These are phyloP conservation scores for Sarcophilus harrisii DNA, from an alignment of 2,797 vertebrate species.

Conservation along the genomic window DNA sequence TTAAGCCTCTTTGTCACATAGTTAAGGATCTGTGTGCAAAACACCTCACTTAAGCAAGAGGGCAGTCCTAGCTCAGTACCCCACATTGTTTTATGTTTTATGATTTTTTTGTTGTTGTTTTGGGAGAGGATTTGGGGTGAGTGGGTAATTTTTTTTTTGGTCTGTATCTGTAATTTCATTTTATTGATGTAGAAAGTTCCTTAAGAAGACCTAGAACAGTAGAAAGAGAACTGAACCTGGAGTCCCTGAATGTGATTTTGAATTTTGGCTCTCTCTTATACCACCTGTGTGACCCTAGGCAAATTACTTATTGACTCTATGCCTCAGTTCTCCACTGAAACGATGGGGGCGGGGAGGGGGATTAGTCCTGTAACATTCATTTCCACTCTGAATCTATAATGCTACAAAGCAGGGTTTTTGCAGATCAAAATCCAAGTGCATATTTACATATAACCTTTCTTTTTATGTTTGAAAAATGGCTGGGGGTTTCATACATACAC, in stretches of 20 bases:
- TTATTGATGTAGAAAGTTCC: background rate
- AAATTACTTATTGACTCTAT: background rate
- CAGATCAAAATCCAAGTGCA: background rate
- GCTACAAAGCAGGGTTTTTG: background rate
- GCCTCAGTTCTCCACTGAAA: background rate
- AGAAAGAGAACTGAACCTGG: background rate
- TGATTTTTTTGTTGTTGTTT: background rate
- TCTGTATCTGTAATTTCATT: background rate
- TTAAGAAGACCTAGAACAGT: background rate
- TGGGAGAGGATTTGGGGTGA: background rate
- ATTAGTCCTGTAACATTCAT: background rate
- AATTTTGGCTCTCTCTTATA: background rate
- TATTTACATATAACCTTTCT: background rate
- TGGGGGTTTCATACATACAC: background rate
- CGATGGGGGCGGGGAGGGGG: background rate
- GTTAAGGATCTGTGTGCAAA: background rate
- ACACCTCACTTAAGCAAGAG: background rate
- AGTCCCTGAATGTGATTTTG: background rate
- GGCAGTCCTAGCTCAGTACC: background rate
- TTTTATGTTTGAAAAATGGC: background rate
- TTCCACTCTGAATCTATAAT: background rate
- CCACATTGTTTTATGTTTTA: background rate
- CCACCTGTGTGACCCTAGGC: background rate
- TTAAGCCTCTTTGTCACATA: background rate
- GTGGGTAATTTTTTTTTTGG: background rate